Conservation (phyloP, 2,888 invertebrate species). For the Dryobota labecula region DNA sequence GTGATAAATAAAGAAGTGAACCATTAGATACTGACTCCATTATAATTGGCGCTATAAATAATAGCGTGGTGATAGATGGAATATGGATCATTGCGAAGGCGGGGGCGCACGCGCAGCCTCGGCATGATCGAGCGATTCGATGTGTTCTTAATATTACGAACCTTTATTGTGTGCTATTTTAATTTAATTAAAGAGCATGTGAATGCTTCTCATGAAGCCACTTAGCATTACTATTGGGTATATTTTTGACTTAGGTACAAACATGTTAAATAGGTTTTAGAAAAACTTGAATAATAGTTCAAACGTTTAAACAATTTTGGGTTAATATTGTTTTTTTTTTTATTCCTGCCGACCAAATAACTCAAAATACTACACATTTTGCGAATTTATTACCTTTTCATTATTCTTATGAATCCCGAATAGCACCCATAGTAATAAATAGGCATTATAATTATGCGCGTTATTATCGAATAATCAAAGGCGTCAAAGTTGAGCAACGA, state of each 20-base stretch:
- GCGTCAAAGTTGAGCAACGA: constrained; percentile 76
- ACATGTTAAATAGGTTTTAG: not conserved
- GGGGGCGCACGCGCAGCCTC: constrained; percentile 71
- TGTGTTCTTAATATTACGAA: constrained; percentile 51
- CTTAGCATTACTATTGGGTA: not conserved
- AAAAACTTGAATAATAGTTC: too few relatives aligned
- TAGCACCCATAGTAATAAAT: constrained; percentile 62
- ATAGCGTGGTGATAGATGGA: constrained; percentile 76
- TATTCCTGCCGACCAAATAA: too few relatives aligned
- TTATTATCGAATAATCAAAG: constrained; percentile 75
- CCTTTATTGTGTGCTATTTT: constrained; percentile 37
- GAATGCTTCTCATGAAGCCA: not conserved
- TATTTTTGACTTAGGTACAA: not conserved
- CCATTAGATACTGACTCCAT: constrained; percentile 63
- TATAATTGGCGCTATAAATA: constrained; percentile 78
- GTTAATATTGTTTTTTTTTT: not conserved
- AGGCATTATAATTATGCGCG: constrained; percentile 63
- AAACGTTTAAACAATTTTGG: not conserved
- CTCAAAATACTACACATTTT: not conserved
- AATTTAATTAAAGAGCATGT: constrained; percentile 43
- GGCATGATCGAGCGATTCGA: constrained; percentile 69
- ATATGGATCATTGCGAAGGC: constrained; percentile 75
- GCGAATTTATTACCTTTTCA: not conserved
- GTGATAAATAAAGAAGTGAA: constrained; percentile 63
- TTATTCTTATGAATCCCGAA: constrained; percentile 1